These are phyloP conservation scores for Diplodus sargus DNA, from an alignment of 2,797 vertebrate genomes.

Conservation along the genomic window DNA sequence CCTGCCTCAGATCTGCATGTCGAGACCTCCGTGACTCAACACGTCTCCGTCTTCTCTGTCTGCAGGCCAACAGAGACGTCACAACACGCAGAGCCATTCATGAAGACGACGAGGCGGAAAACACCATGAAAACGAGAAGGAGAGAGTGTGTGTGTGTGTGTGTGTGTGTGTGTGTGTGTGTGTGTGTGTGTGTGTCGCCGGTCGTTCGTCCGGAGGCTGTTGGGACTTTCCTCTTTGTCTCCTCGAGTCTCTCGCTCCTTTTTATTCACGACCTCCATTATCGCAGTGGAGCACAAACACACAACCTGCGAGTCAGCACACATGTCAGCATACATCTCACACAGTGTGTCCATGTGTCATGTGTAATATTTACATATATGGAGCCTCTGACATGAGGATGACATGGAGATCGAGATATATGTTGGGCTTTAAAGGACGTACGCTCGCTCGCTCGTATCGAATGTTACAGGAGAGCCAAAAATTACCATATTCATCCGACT, in stretches of 20 bases:
- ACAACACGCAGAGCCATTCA: constrained; percentile 45
- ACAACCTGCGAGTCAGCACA: neutral
- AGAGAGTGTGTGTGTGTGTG: neutral
- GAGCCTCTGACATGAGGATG: no score
- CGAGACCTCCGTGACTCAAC: constrained; percentile 20
- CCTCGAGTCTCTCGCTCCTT: neutral
- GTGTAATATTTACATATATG: no score
- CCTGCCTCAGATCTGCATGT: neutral
- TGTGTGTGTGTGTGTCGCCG: constrained; percentile 4
- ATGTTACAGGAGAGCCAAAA: no score
- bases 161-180: neutral
- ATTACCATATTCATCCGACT: no score
- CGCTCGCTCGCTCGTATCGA: no score
- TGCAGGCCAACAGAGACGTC: constrained; percentile 39
- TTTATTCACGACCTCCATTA: constrained; percentile 2
- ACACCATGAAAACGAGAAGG: neutral
- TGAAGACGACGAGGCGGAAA: constrained; percentile 22
- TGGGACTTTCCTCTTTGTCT: constrained; percentile 18
- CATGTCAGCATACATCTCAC: no score
- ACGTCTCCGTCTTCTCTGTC: neutral
- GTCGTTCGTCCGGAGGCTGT: constrained; percentile 24
- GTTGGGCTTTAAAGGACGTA: no score
- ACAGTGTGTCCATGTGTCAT: no score
- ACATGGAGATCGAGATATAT: no score
- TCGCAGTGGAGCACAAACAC: neutral